Conservation (phyloP, 2,888 invertebrate species). For the Stomorhina lunata region DNA sequence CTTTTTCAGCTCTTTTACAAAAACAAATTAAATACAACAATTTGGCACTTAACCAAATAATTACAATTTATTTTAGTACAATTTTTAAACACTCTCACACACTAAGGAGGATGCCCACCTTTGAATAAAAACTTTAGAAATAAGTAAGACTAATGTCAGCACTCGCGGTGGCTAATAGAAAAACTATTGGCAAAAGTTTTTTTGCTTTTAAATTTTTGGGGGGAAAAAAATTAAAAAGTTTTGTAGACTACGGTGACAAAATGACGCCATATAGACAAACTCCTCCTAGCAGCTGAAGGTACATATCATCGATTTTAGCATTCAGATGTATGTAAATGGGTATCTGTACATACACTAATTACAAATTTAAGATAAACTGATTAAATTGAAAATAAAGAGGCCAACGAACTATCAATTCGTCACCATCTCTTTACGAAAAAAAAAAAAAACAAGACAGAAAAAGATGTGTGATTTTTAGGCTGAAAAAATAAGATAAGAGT, state of each 20-base stretch:
- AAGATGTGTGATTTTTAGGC: neutral
- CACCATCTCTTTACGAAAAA: constrained; percentile 55
- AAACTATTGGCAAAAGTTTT: constrained; percentile 42
- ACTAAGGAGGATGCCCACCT: constrained; percentile 44
- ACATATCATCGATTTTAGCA: no score
- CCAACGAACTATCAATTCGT: constrained; percentile 63
- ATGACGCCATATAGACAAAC: constrained; percentile 55
- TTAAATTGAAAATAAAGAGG: constrained; percentile 54
- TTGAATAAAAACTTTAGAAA: constrained; percentile 6
- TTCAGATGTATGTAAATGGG: constrained; percentile 37
- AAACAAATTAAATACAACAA: neutral
- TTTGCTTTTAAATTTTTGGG: neutral
- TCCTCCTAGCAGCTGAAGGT: constrained; percentile 13
- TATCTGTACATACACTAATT: constrained; percentile 21
- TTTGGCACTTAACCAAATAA: constrained; percentile 55
- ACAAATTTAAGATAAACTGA: constrained; percentile 16
- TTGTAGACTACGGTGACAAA: constrained; percentile 47
- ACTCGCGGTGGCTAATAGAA: constrained; percentile 24
- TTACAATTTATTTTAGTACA: constrained; percentile 15
- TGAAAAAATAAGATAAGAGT: neutral
- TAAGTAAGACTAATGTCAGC: constrained; percentile 49
- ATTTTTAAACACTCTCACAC: neutral
- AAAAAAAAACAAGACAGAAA: no score
- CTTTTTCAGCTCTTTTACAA: constrained; percentile 6
- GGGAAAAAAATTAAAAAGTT: constrained; percentile 1